Evolutionary conservation across 2,113 vertebrate species (phyloP), one percentile per base, ranked within the genome.

Genomic region (Otolemur garnettii): DNA sequence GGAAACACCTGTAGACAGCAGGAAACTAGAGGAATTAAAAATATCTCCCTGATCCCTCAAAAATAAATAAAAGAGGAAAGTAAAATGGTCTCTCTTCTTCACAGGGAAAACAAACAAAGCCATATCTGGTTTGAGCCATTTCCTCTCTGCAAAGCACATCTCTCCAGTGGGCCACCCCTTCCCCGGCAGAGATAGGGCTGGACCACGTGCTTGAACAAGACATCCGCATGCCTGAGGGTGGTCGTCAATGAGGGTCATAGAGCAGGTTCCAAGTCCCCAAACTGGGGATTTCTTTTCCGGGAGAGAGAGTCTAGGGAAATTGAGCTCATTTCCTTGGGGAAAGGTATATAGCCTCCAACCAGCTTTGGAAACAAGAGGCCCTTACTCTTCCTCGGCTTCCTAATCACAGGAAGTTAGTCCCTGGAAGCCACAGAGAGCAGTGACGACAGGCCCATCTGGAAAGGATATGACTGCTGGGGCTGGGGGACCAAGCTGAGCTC

Each of bases 1-100:
- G 97, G 97, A 98, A 97, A 96, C 96, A 96, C 94, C 96, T 97
- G 97, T 30, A 72, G 79, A 93, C 74, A 30, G 74, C 94, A 71
- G 96, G 96, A 97, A 97, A 24, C 83, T 57, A 0, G 74, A 79
- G 85, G 91, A 78, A 90, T 94, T 97, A 96, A 96, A 97, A 97
- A 96, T 97, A 97, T 94, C 93, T 81, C 91, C 91, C 79, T 6
- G 38, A 33, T 35, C 75, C 84, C 89, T 35, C 24, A 57, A 93
- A 97, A 92, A 91, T 84, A 84, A 97, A 91, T 80, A 77, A 79
- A 77, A 95, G 75, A 94, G 85, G 80, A 96, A 75, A 93, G 86
- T 14, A n/a, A 94, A 96, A 91, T 13, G 69, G 42, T 18, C 89
- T 93, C 75, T 88, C 57, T 83, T 92, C 85, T 80, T 91, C 59